Percentiles rank a stretch among this genome's conserved stretches.
Conservation (phyloP, 2,888 invertebrate species). For the Drosophila emarginata region DNA sequence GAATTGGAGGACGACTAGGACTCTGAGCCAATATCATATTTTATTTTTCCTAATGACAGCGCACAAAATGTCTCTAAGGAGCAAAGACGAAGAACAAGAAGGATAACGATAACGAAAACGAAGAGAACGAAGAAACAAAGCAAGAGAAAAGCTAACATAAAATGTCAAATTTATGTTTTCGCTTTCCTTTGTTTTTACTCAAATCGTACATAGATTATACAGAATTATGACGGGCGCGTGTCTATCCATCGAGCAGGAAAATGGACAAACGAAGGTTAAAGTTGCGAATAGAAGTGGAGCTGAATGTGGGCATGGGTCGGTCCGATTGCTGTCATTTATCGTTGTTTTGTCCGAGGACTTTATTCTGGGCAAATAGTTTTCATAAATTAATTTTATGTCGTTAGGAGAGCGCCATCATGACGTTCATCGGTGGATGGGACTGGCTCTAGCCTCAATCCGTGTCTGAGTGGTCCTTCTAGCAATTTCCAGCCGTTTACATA, state of each 20-base stretch:
- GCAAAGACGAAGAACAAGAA: constrained; percentile 31
- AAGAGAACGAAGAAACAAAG: constrained; percentile 33
- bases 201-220: constrained; percentile 79
- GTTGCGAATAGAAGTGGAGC: not conserved
- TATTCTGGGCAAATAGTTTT: constrained; percentile 73
- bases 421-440: not conserved
- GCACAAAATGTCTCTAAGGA: constrained; percentile 67
- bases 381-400: constrained; percentile 79
- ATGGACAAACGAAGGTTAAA: constrained; percentile 37
- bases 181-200: constrained; percentile 75
- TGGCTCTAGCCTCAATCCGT: not conserved
- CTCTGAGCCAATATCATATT: constrained; percentile 62
- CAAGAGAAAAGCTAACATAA: constrained; percentile 72
- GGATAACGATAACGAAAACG: constrained; percentile 20
- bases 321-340: constrained; percentile 42
- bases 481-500: constrained; percentile 61
- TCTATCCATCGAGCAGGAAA: constrained; percentile 76
- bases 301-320: not conserved
- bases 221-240: constrained; percentile 77
- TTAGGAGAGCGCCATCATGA: constrained; percentile 50
- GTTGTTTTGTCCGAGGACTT: constrained; percentile 35
- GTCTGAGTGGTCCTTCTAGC: constrained; percentile 17
- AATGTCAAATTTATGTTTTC: constrained; percentile 76
- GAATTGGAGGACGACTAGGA: constrained; percentile 31
- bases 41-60: constrained; percentile 78